Evolutionary conservation across 2,113 vertebrate species (phyloP).

Genomic region (Rhineura floridana): DNA sequence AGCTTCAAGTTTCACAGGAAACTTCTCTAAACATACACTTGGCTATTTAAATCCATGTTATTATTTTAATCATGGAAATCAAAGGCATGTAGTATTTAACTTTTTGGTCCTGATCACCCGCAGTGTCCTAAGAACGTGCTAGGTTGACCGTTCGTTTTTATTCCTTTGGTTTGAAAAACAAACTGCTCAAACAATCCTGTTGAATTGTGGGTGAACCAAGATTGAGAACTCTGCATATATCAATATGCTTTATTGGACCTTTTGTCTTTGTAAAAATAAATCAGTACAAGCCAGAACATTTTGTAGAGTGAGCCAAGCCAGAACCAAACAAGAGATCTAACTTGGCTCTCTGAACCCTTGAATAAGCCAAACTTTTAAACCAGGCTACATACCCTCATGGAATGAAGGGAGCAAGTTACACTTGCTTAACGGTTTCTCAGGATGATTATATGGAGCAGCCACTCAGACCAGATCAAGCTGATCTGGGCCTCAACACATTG

Average conservation of each 20-base stretch:
- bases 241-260: constrained; percentile 32
- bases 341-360: constrained; percentile 31
- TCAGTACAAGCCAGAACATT: constrained; percentile 57
- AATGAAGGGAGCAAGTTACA: constrained; percentile 40
- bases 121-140: constrained; percentile 36
- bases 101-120: constrained; percentile 47
- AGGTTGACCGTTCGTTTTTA: constrained; percentile 31
- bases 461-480: not conserved
- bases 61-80: constrained; percentile 57
- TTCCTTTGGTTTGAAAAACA: constrained; percentile 55
- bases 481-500: not conserved
- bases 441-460: constrained; percentile 14
- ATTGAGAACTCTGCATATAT: constrained; percentile 48
- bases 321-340: constrained; percentile 55
- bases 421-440: constrained; percentile 2
- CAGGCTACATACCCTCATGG: constrained; percentile 43
- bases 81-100: constrained; percentile 52
- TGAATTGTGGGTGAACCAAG: constrained; percentile 53
- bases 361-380: constrained; percentile 56
- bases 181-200: constrained; percentile 34
- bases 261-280: constrained; percentile 70
- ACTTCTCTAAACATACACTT: constrained; percentile 30
- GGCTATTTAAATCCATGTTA: constrained; percentile 56
- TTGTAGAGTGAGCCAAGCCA: constrained; percentile 60
- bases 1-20: constrained; percentile 51